phyloP scores from a whole-genome alignment of 2,797 vertebrate genomes.

The Babyrousa celebensis region DNA sequence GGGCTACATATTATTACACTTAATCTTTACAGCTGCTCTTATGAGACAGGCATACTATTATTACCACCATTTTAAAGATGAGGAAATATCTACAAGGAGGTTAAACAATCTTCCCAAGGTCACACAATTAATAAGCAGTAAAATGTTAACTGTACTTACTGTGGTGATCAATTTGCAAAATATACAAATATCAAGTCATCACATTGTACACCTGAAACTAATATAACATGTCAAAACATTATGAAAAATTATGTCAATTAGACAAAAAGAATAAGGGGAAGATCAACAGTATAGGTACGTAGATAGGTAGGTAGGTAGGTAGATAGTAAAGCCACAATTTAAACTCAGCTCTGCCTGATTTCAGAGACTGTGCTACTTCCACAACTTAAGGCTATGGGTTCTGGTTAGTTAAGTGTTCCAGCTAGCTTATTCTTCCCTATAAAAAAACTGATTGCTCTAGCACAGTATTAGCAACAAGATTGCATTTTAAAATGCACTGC shows the following conservation, averaged over 20 bases:
- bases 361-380: constrained; percentile 48
- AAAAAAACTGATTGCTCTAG: constrained; percentile 44
- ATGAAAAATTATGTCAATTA: background rate
- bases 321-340: constrained; percentile 50
- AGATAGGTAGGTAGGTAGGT: background rate
- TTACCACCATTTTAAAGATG: constrained; percentile 55
- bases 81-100: background rate
- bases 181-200: background rate
- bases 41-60: constrained; percentile 34
- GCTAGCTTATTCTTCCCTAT: constrained; percentile 39
- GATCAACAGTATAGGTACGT: background rate
- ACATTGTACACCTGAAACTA: background rate
- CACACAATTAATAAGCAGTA: constrained; percentile 39
- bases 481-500: constrained; percentile 61
- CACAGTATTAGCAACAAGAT: constrained; percentile 51
- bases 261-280: background rate
- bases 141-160: constrained; percentile 48
- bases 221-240: background rate
- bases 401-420: background rate
- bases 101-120: constrained; percentile 8
- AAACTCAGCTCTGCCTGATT: constrained; percentile 44
- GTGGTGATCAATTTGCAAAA: background rate
- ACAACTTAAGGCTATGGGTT: background rate
- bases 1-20: constrained; percentile 42
- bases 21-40: constrained; percentile 44